A percentile compares a stretch with the other conserved stretches of the same genome.
These are phyloP conservation scores for Clivina fossor DNA, from an alignment of 2,888 invertebrate genomes.

Conservation along the genomic window DNA sequence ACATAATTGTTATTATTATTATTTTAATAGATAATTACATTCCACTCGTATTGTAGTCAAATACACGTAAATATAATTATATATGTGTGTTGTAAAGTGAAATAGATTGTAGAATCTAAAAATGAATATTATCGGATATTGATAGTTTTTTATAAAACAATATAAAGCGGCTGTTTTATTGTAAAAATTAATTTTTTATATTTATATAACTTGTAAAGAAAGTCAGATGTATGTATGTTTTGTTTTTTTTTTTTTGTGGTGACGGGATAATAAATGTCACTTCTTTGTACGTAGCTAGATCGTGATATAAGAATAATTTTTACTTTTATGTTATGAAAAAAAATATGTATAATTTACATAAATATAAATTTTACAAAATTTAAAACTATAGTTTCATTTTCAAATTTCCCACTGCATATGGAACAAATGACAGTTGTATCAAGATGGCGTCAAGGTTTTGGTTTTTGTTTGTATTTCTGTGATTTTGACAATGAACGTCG, in stretches of 20 bases:
- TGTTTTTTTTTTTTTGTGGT: no score
- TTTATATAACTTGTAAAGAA: no score
- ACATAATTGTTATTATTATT: not conserved
- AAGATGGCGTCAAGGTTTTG: slow-evolving; percentile 24
- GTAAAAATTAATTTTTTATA: slow-evolving; percentile 22
- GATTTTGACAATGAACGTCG: slow-evolving; percentile 17
- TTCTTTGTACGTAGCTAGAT: slow-evolving; percentile 15
- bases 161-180: slow-evolving; percentile 17
- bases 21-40: not conserved
- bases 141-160: slow-evolving; percentile 17
- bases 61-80: not conserved
- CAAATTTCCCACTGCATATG: no score
- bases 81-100: not conserved
- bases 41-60: not conserved
- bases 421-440: no score
- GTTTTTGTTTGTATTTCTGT: slow-evolving; percentile 10
- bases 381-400: no score
- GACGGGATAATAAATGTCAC: slow-evolving; percentile 23
- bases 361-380: no score
- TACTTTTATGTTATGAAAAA: no score
- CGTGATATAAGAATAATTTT: slow-evolving; percentile 14
- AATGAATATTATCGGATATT: not conserved
- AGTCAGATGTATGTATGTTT: no score
- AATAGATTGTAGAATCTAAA: not conserved
- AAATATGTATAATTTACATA: no score